Base-by-base conservation (phyloP, 2,113 vertebrate genomes). In the Chloebia gouldiae region DNA sequence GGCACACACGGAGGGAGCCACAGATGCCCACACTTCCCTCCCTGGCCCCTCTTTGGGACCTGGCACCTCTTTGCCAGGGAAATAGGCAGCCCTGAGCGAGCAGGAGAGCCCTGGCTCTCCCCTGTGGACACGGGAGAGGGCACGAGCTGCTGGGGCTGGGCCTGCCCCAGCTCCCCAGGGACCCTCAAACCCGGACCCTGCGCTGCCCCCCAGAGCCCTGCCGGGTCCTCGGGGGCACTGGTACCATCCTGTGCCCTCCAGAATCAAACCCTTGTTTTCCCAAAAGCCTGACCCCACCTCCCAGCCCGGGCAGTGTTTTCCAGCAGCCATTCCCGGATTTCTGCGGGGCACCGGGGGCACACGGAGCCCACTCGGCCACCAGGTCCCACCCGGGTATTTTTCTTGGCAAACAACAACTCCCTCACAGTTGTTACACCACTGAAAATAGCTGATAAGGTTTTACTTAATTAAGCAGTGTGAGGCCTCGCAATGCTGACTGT, bases 221-320 rank as follows among this genome's bases (percentile, higher is more conserved):
- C 72, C 2, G 0, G 45, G 50, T 35, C 90, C 68, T 3, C 40
- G 15, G 2, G 25, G 39, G 8, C 13, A 50, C 44, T 0, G 0
- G 18, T 18, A 15, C 28, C 42, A 12, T 6, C 79, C 70, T 17
- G 9, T 10, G 14, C 4, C n/a, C 70, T 50, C 75, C 73, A 66
- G 71, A 56, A 39, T 0, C 35, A 22, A 54, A 33, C 1, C 24
- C 31, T 20, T 8, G 11, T 53, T 81, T 39, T 70, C 80, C 94
- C 16, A 0, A 30, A 20, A 27, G 79, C 31, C 64, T 50, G 69
- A 45, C 20, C 44, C 28, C 0, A 0, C 8, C 49, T 78, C 42
- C 6, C 10, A 44, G 13, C 22, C 68, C 3, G 42, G 45, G 60
- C 47, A 64, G 40, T 1, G 1, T 6, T 75, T 78, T 56, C 81